Conservation (phyloP, 1,140 invertebrate genomes). For the Ceratitis capitata region DNA sequence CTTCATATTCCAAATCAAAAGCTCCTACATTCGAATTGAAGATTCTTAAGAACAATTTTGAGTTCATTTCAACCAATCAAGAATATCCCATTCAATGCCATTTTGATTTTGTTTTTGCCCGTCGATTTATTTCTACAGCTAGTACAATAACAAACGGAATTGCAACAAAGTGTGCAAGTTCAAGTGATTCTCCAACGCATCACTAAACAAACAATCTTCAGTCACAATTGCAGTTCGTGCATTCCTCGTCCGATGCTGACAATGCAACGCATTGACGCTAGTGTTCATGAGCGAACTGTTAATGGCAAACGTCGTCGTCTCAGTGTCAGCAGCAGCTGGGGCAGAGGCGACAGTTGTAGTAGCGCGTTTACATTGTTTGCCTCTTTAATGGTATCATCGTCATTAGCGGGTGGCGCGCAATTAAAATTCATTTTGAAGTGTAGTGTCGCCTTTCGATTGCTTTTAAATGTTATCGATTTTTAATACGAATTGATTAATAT, state of each 20-base stretch:
- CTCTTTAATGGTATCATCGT: neutral
- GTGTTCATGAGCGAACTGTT: neutral
- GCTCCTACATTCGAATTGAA: too few species aligned
- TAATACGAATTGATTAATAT: too few species aligned
- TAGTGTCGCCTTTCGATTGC: neutral
- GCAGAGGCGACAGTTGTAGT: too few species aligned
- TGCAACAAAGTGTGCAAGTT: neutral
- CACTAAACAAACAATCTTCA: neutral
- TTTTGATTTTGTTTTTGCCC: neutral
- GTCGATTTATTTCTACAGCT: neutral
- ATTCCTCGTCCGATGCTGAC: neutral
- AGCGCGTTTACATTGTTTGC: too few species aligned
- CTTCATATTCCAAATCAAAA: too few species aligned
- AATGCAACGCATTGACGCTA: neutral
- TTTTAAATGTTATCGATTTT: neutral
- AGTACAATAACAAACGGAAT: neutral
- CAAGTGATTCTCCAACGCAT: neutral
- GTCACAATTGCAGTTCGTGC: neutral
- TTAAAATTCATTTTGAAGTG: neutral
- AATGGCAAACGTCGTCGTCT: neutral
- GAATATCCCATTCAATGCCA: neutral
- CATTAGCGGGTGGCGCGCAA: neutral
- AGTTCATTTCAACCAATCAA: neutral
- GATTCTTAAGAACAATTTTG: too few species aligned
- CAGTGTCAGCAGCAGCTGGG: neutral